phyloP scores from a whole-genome alignment of 2,797 vertebrate genomes.

The Darevskia nairensis region DNA sequence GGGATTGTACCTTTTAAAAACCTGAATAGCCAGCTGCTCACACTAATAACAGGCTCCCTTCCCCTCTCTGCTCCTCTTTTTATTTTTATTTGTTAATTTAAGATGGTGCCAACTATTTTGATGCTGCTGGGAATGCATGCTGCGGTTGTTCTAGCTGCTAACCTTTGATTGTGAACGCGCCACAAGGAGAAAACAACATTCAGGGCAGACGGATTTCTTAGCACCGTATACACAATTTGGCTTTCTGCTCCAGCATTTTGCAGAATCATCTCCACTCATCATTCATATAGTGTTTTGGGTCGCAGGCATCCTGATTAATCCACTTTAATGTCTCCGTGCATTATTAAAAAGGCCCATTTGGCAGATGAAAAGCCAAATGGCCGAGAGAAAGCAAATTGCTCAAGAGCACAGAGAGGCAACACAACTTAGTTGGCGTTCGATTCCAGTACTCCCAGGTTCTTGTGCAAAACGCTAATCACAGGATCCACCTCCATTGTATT shows the following conservation, averaged over 20 bases:
- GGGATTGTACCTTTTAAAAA: slow-evolving; percentile 20
- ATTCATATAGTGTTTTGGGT: not conserved
- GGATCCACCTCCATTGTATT: not conserved
- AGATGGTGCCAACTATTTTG: slow-evolving; percentile 62
- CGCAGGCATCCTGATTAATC: not conserved
- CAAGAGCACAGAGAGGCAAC: not conserved
- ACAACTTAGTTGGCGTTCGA: not conserved
- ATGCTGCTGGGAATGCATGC: slow-evolving; percentile 39
- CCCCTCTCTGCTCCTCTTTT: slow-evolving; percentile 42
- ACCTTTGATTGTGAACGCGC: slow-evolving; percentile 40
- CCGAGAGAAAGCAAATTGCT: not conserved
- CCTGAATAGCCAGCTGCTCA: slow-evolving; percentile 58
- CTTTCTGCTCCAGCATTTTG: slow-evolving; percentile 30
- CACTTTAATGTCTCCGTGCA: not conserved
- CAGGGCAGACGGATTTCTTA: not conserved
- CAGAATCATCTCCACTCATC: not conserved
- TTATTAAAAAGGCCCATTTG: slow-evolving; percentile 1
- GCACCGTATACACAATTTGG: not conserved
- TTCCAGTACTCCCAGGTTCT: not conserved
- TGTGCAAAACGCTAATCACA: not conserved
- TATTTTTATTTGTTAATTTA: slow-evolving; percentile 36
- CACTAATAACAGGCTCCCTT: slow-evolving; percentile 40
- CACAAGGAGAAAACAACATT: slow-evolving; percentile 26
- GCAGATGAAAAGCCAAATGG: not conserved
- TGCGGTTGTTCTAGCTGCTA: slow-evolving; percentile 22